Evolutionary conservation across 2,797 vertebrate genomes (phyloP).

Genomic region (Pseudomugil tenellus): DNA sequence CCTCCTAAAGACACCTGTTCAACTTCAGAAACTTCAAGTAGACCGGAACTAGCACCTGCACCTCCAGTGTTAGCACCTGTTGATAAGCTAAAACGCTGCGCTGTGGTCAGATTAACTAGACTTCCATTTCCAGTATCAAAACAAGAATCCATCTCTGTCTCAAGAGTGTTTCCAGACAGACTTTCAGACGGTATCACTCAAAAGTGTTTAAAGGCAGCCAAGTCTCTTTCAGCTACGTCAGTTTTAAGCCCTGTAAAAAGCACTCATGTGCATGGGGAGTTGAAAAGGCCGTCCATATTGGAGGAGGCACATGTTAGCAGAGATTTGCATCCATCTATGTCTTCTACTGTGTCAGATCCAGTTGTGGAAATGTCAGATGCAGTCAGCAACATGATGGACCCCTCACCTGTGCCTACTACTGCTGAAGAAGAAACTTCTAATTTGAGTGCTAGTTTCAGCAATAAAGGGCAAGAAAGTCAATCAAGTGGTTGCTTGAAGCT

Average conservation of each 20-base stretch:
- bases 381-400: background rate
- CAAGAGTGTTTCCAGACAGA: slow-evolving; percentile 10
- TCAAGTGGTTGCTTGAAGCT: slow-evolving; percentile 3
- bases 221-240: background rate
- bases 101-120: slow-evolving; percentile 54
- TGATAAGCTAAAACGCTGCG: slow-evolving; percentile 1
- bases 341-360: background rate
- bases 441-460: background rate
- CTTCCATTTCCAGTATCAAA: slow-evolving; percentile 40
- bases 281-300: background rate
- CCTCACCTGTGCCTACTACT: background rate
- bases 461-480: slow-evolving; percentile 9
- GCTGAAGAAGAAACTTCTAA: background rate
- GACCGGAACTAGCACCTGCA: background rate
- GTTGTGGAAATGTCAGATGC: background rate
- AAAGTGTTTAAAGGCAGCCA: background rate
- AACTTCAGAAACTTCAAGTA: slow-evolving; percentile 7
- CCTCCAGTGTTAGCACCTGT: background rate
- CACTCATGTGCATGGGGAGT: background rate
- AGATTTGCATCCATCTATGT: background rate
- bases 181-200: background rate
- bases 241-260: background rate
- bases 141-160: slow-evolving; percentile 30
- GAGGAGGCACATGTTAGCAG: background rate
- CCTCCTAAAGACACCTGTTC: too few relatives aligned